Evolutionary conservation across 2,113 vertebrate species (phyloP).

Genomic region (Oplegnathus fasciatus): DNA sequence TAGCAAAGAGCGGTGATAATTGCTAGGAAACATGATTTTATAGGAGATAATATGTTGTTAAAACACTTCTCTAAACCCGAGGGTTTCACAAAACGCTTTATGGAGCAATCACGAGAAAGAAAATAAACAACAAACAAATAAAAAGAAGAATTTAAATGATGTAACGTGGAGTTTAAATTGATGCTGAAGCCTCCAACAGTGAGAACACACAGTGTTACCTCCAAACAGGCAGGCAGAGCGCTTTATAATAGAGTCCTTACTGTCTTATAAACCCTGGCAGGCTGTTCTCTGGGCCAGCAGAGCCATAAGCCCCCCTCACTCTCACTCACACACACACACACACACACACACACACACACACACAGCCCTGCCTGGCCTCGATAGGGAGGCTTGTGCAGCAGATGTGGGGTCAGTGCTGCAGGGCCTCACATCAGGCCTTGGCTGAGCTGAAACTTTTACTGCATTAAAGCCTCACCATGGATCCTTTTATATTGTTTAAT

Average conservation of each 20-base stretch:
- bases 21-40: slow-evolving; percentile 20
- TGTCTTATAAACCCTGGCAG: slow-evolving; percentile 44
- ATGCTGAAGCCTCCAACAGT: slow-evolving; percentile 14
- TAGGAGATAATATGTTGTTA: slow-evolving; percentile 2
- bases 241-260: slow-evolving; percentile 49
- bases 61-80: slow-evolving; percentile 9
- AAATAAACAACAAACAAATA: slow-evolving; percentile 34
- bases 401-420: slow-evolving; percentile 70
- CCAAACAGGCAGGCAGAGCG: slow-evolving; percentile 30
- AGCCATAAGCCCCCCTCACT: background rate
- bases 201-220: slow-evolving; percentile 8
- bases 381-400: slow-evolving; percentile 60
- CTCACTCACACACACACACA: slow-evolving; percentile 23
- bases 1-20: background rate
- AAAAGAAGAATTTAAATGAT: slow-evolving; percentile 36
- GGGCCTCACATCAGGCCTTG: slow-evolving; percentile 61
- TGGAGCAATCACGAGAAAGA: background rate
- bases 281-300: slow-evolving; percentile 39
- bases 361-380: slow-evolving; percentile 19
- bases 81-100: background rate
- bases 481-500: slow-evolving; percentile 54
- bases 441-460: slow-evolving; percentile 52
- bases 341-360: slow-evolving; percentile 31
- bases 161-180: slow-evolving; percentile 22
- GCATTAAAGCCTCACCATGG: slow-evolving; percentile 39